Evolutionary conservation across 2,113 vertebrate genomes (phyloP).

Genomic region (Charadrius vociferus): DNA sequence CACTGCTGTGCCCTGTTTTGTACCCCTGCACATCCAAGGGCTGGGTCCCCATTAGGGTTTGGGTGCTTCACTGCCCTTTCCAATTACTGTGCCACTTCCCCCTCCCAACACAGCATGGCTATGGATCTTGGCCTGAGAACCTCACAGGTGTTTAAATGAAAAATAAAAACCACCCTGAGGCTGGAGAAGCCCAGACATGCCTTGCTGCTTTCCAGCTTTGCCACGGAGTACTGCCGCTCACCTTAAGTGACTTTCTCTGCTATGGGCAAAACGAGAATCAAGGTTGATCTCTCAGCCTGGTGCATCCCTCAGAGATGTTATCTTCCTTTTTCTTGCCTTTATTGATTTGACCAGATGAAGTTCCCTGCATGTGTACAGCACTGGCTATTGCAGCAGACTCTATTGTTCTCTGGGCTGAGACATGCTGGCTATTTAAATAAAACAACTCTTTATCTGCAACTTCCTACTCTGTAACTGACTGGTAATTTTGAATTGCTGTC

Average conservation of each 20-base stretch:
- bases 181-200: conserved; percentile 7
- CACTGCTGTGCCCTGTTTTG: neutral
- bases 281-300: neutral
- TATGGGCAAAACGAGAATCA: neutral
- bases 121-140: neutral
- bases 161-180: neutral
- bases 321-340: neutral
- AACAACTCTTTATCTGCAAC: conserved; percentile 18
- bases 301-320: neutral
- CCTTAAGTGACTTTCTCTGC: neutral
- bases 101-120: fast-evolving
- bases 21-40: neutral
- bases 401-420: conserved; percentile 1
- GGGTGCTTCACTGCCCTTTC: neutral
- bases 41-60: neutral
- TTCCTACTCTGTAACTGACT: neutral
- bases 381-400: neutral
- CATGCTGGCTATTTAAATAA: conserved; percentile 35
- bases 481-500: conserved; percentile 35
- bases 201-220: neutral
- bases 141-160: conserved; percentile 16
- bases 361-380: neutral
- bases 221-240: neutral
- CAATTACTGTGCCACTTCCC: neutral
- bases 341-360: neutral